A percentile compares a stretch with the other conserved stretches of the same genome.
phyloP scores from a whole-genome alignment of 2,797 vertebrate species.

The Typhlichthys subterraneus region DNA sequence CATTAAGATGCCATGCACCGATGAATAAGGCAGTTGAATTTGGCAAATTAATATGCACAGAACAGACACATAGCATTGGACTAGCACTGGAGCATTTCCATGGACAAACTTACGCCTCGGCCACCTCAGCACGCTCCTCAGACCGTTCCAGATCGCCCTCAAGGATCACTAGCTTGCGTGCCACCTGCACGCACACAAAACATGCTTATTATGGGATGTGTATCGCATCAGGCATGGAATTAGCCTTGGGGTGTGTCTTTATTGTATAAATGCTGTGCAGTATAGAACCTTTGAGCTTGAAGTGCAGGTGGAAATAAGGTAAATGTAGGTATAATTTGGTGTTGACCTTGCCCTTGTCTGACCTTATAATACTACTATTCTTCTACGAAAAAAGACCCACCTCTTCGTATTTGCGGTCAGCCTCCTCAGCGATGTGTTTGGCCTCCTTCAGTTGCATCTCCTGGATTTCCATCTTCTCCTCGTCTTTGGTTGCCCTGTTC shows the following conservation, averaged over 20 bases:
- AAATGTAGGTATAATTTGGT: too few species aligned
- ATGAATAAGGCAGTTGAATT: neutral
- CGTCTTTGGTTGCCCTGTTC: slow-evolving; percentile 93
- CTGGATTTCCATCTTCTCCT: slow-evolving; percentile 98
- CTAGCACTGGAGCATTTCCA: neutral
- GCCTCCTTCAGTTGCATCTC: slow-evolving; percentile 98
- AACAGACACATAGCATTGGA: too few species aligned
- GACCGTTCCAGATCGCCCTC: slow-evolving; percentile 96
- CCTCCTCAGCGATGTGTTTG: slow-evolving; percentile 96
- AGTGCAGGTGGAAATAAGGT: too few species aligned
- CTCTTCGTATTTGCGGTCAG: slow-evolving; percentile 98
- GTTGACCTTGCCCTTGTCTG: too few species aligned
- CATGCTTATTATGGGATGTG: too few species aligned
- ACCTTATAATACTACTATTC: too few species aligned
- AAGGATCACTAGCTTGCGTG: slow-evolving; percentile 94
- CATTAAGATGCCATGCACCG: slow-evolving; percentile 21
- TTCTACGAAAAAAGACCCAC: slow-evolving; percentile 54
- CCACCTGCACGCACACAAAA: slow-evolving; percentile 80
- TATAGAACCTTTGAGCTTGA: too few species aligned
- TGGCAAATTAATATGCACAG: neutral
- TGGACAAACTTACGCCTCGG: slow-evolving; percentile 87
- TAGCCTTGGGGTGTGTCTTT: too few species aligned
- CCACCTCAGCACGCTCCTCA: slow-evolving; percentile 95
- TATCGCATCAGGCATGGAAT: too few species aligned
- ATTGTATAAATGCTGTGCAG: too few species aligned